Evolutionary conservation across 2,113 vertebrate species (phyloP).

Genomic region (Canis aureus): DNA sequence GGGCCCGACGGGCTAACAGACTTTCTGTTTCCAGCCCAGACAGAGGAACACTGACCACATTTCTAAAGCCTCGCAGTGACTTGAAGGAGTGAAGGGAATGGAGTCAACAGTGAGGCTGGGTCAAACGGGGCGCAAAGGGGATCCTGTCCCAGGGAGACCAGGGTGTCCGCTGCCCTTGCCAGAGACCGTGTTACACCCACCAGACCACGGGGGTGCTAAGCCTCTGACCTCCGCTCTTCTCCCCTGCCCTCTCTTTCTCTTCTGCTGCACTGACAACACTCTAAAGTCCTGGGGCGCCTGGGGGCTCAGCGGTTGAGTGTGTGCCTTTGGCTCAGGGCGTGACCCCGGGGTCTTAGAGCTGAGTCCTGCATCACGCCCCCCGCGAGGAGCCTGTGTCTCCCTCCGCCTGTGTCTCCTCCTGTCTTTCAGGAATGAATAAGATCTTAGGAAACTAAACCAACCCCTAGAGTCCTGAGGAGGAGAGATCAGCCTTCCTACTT

Average conservation of each 20-base stretch:
- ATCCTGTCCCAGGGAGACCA: neutral
- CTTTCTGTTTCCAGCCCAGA: neutral
- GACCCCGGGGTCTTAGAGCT: no score
- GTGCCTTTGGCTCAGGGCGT: no score
- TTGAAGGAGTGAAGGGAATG: neutral
- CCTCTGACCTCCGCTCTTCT: neutral
- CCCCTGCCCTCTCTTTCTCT: neutral
- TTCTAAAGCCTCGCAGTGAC: neutral
- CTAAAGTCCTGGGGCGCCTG: neutral
- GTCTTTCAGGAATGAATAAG: no score
- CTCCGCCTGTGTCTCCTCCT: no score
- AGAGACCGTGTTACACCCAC: neutral
- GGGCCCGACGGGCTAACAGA: neutral
- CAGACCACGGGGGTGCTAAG: neutral
- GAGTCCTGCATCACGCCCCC: no score
- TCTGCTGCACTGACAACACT: neutral
- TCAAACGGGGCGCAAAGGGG: neutral
- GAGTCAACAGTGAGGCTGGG: neutral
- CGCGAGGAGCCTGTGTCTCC: no score
- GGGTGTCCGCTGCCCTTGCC: neutral
- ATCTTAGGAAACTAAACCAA: no score
- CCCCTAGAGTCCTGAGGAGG: neutral
- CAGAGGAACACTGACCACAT: neutral
- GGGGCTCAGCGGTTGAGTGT: no score
- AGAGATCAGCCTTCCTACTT: neutral